These are phyloP conservation scores for Lamproptera curius DNA, from an alignment of 2,888 invertebrate genomes.

Conservation along the genomic window DNA sequence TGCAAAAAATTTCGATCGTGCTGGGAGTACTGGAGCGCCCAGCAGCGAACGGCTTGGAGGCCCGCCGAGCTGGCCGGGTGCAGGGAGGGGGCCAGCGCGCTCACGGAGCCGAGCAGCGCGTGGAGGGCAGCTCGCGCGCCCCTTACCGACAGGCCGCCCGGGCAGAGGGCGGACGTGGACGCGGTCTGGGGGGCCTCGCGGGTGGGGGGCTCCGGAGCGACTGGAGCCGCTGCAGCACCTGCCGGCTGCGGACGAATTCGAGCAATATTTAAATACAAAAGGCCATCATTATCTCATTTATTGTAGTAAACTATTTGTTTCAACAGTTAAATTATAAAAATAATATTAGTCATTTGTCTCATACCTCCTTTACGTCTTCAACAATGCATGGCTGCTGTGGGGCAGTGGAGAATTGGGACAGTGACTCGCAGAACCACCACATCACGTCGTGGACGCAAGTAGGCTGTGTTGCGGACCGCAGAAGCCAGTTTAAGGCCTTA, in stretches of 20 bases:
- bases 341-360: neutral
- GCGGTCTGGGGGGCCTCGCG: conserved; percentile 41
- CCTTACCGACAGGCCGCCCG: conserved; percentile 54
- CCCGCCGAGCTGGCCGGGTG: conserved; percentile 92
- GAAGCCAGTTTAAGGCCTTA: conserved; percentile 95
- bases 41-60: conserved; percentile 95
- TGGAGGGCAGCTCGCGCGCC: conserved; percentile 86
- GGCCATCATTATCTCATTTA: too few species aligned
- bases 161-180: conserved; percentile 57
- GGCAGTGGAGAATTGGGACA: conserved; percentile 76
- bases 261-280: too few species aligned
- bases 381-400: conserved; percentile 42
- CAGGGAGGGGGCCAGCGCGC: conserved; percentile 92
- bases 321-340: neutral
- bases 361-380: conserved; percentile 59
- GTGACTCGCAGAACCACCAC: conserved; percentile 96
- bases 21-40: conserved; percentile 93
- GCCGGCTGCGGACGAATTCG: too few species aligned
- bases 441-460: conserved; percentile 95
- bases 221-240: conserved; percentile 30
- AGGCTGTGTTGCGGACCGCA: conserved; percentile 94
- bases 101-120: conserved; percentile 91
- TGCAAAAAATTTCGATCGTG: conserved; percentile 95
- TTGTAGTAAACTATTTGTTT: neutral
- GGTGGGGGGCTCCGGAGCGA: conserved; percentile 32